Evolutionary conservation across 1,140 invertebrate species (phyloP).

Genomic region (Drosophila navojoa): DNA sequence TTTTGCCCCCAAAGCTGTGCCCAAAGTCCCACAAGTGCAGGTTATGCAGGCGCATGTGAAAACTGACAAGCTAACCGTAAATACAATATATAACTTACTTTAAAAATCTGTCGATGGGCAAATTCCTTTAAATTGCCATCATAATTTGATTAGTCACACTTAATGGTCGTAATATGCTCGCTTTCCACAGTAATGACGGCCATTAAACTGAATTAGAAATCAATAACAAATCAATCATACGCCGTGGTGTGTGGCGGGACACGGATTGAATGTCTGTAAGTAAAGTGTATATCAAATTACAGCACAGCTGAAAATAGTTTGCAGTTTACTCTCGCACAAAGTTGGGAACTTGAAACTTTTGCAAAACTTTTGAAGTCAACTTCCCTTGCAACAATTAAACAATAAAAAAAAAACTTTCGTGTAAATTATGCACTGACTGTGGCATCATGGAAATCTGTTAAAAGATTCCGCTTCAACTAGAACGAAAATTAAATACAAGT

Average conservation of each 20-base stretch:
- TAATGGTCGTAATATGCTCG: constrained; percentile 12
- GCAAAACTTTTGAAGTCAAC: not conserved
- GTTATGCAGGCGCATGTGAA: not conserved
- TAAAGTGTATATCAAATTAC: not conserved
- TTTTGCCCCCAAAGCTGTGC: not conserved
- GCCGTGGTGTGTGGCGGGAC: constrained; percentile 16
- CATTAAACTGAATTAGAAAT: constrained; percentile 25
- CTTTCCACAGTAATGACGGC: not conserved
- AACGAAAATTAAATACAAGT: not conserved
- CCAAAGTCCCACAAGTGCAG: not conserved
- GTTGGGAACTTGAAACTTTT: constrained; percentile 1
- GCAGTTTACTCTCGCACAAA: not conserved
- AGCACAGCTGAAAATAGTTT: not conserved
- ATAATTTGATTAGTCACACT: constrained; percentile 1
- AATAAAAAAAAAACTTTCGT: not conserved
- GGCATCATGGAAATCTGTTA: not conserved
- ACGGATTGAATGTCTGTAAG: not conserved
- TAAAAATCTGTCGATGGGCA: not conserved
- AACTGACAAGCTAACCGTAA: no score
- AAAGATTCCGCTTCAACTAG: not conserved
- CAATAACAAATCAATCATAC: constrained; percentile 42
- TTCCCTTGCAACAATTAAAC: not conserved
- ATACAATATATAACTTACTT: no score
- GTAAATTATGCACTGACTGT: not conserved
- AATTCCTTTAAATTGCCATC: not conserved